Evolutionary conservation across 2,888 invertebrate species (phyloP).

Genomic region (Artemia sinica): DNA sequence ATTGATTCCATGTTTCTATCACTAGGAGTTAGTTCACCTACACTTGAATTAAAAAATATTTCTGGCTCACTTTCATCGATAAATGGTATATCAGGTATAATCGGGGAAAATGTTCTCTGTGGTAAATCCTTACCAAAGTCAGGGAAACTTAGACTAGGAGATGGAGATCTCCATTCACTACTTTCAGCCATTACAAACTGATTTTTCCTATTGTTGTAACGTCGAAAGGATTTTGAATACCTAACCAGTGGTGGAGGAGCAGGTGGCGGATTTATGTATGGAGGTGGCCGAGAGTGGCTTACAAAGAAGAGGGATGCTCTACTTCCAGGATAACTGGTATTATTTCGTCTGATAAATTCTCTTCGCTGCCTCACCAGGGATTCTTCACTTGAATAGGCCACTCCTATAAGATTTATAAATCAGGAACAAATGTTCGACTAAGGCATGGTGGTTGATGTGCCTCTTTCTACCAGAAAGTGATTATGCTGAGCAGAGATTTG

Average conservation of each 20-base stretch:
- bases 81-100: neutral
- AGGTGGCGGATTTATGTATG: slow-evolving; percentile 9
- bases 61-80: slow-evolving; percentile 12
- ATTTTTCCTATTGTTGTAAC: neutral
- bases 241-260: neutral
- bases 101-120: neutral
- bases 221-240: neutral
- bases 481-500: no score
- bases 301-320: slow-evolving; percentile 13
- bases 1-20: neutral
- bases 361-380: neutral
- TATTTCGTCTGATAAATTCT: neutral
- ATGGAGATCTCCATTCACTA: slow-evolving; percentile 9
- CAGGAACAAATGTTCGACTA: no score
- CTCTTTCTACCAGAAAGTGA: no score
- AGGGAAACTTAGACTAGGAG: slow-evolving; percentile 1
- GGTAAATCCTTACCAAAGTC: slow-evolving; percentile 5
- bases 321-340: neutral
- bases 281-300: slow-evolving; percentile 1
- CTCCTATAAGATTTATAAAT: neutral
- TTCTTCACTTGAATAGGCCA: slow-evolving; percentile 11
- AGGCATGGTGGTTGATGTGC: no score
- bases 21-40: neutral
- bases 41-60: neutral
- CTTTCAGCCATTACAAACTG: slow-evolving; percentile 8